Evolutionary conservation across 2,888 invertebrate species (phyloP), one percentile per base, ranked within the genome.

Genomic region (Drosophila mimica): DNA sequence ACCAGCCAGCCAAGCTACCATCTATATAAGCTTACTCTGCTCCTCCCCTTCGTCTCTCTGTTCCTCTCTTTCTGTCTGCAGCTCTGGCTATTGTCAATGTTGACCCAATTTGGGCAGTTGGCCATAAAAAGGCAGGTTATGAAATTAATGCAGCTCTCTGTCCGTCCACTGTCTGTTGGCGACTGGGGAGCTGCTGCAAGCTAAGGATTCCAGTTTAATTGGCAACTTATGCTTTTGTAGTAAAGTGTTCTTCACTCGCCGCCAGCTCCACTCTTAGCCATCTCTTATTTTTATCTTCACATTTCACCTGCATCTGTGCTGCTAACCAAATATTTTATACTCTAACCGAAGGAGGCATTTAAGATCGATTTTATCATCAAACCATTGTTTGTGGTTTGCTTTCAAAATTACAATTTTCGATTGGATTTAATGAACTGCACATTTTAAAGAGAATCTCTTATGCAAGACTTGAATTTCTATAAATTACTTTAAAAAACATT

Each of bases 191-290:
- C 15, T 54, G 71, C 82, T 56, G 68, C 79, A 80, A 81, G 82
- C 82, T 82, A 74, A 90, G 85, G 89, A 89, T 88, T 82, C 76
- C 70, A 89, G 79, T 89, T 88, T 88, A 88, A 88, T 90, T 88
- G 88, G 89, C 91, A 90, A 88, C 91, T 88, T 88, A 88, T 88
- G 91, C 87, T 87, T 87, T 89, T 88, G 88, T 87, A 80, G 91
- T 85, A 81, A 71, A 86, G 81, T 79, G 69, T 61, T 59, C 63
- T 54, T 38, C 58, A 40, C 6, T 33, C 58, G 13, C 17, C 57
- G 49, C 36, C 48, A 51, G 38, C 36, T 25, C 1, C 43, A 25
- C 53, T 52, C 48, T 40, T 49, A n/a, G 28, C 5, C n/a, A n/a
- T 8, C 84, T 70, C 46, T 60, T 36, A 43, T 46, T 36, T 28